Evolutionary conservation across 2,888 invertebrate species (phyloP), one percentile per base, ranked within the genome.

Genomic region (Anarsia innoxiella): DNA sequence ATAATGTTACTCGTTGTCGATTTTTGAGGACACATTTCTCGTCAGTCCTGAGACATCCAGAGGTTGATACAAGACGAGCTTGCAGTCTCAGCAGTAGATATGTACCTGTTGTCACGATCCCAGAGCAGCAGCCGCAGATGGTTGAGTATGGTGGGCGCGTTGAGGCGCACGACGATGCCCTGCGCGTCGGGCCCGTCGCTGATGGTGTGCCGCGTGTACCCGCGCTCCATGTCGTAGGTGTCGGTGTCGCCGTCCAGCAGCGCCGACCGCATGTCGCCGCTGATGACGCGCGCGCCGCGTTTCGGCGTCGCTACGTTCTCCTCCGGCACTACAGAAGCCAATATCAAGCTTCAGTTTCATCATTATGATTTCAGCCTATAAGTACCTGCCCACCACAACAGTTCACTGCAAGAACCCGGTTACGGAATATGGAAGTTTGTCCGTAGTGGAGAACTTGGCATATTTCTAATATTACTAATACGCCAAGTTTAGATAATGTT

Each of bases 171-270:
- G 4, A 94, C 88, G 65, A 98, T 96, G 42, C 95, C 93, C 41
- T 73, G 73, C 67, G 91, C 89, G 72, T 89, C 59, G 36, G 68
- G 87, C 44, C 87, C 88, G 53, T 93, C 93, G 51, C 89, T 91
- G 64, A 97, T 96, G 44, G 92, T 90, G 76, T 97, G 96, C 0
- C 95, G 87, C 3, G 96, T 93, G 70, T 95, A 95, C 2, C 95
- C 98, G 46, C 93, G 89, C 74, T 99, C 98, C 91, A 95, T 93
- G 76, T 96, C 96, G 71, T 96, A 96, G 52, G 89, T 90, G 45
- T 88, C 89, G 27, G 88, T 88, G 80, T 98, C 96, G 0, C 97
- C 97, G 70, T 98, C 96, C 23, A 99, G 86, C 46, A 99, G 86
- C 29, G 93, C 93, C 23, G 91, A 88, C 42, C 93, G 90, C 88